phyloP scores from a whole-genome alignment of 2,797 vertebrate species.

The Labroides dimidiatus region DNA sequence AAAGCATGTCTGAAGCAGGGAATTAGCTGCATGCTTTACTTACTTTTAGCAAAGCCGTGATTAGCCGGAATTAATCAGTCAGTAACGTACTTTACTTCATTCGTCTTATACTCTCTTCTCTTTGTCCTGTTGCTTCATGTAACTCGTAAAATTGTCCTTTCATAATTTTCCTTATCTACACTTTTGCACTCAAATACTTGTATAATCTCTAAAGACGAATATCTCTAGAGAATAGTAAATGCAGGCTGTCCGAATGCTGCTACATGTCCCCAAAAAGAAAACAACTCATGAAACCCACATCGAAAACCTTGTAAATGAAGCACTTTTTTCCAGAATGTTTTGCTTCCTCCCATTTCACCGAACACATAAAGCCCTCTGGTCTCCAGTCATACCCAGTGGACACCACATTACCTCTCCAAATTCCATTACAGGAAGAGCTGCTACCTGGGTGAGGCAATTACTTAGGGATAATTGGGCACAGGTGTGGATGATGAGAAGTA shows the following conservation, averaged over 20 bases:
- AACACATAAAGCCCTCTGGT: constrained; percentile 42
- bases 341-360: constrained; percentile 27
- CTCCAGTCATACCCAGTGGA: constrained; percentile 46
- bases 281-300: background rate
- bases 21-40: constrained; percentile 65
- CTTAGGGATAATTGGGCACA: constrained; percentile 80
- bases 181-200: background rate
- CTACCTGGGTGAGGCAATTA: constrained; percentile 76
- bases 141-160: constrained; percentile 1
- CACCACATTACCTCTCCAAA: constrained; percentile 68
- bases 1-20: constrained; percentile 52
- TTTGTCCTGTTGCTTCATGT: constrained; percentile 6
- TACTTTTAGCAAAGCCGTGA: constrained; percentile 67
- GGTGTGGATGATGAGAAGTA: constrained; percentile 78
- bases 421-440: constrained; percentile 69
- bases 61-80: constrained; percentile 69
- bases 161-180: constrained; percentile 1
- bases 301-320: constrained; percentile 13
- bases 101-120: constrained; percentile 20
- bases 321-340: constrained; percentile 10
- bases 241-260: background rate
- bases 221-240: background rate
- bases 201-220: background rate
- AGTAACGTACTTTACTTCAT: constrained; percentile 43
- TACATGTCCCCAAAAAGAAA: background rate